A percentile compares a stretch with the other conserved stretches of the same genome.
Evolutionary conservation across 2,797 vertebrate species (phyloP).

Genomic region (Morelia viridis): DNA sequence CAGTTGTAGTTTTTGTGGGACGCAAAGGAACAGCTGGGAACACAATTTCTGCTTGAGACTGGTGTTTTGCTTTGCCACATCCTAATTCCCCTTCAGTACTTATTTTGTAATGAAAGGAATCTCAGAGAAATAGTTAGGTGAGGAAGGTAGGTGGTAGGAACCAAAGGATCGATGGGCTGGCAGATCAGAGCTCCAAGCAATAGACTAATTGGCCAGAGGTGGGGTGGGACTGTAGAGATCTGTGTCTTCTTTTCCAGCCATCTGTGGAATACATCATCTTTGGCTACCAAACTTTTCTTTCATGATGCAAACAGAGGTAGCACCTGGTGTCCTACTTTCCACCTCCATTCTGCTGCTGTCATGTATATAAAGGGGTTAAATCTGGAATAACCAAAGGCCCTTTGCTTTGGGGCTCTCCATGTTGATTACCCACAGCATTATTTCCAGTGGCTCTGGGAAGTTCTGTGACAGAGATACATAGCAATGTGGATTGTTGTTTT

Average conservation of each 20-base stretch:
- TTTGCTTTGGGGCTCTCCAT: background rate
- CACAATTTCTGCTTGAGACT: background rate
- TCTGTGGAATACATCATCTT: background rate
- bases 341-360: background rate
- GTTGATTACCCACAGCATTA: background rate
- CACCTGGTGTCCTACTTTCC: background rate
- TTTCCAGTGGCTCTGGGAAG: background rate
- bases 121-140: background rate
- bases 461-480: background rate
- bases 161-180: background rate
- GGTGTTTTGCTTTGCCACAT: background rate
- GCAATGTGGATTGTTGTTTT: background rate
- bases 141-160: background rate
- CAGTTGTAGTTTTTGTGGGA: background rate
- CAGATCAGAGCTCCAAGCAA: background rate
- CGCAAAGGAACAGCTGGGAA: background rate
- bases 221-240: background rate
- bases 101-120: background rate
- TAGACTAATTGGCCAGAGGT: background rate
- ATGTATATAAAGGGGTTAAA: background rate
- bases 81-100: background rate
- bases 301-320: background rate
- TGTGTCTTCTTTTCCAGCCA: background rate
- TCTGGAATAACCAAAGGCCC: background rate
- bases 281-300: background rate